These are phyloP conservation scores for Pycnomerus fuliginosus DNA, from an alignment of 2,888 invertebrate genomes.

Conservation along the genomic window DNA sequence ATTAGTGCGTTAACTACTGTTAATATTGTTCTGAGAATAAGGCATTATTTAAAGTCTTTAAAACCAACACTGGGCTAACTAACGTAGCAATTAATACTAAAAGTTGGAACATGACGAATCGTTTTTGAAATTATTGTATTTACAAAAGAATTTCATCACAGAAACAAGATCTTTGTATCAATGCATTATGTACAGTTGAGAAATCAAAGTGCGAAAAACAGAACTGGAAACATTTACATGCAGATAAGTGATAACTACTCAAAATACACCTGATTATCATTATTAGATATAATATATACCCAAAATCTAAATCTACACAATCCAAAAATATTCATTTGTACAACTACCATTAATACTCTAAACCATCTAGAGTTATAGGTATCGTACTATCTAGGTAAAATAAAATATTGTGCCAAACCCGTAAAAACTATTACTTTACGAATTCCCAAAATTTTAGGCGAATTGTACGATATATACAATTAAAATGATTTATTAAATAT, in stretches of 20 bases:
- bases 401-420: constrained; percentile 29
- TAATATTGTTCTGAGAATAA: constrained; percentile 43
- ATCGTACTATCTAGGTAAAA: constrained; percentile 34
- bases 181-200: background rate
- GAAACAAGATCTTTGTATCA: constrained; percentile 32
- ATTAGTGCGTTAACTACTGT: background rate
- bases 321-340: constrained; percentile 52
- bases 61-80: constrained; percentile 21
- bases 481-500: constrained; percentile 44
- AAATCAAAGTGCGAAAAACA: constrained; percentile 3
- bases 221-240: constrained; percentile 29
- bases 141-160: constrained; percentile 34
- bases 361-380: constrained; percentile 44
- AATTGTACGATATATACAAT: constrained; percentile 35
- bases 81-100: constrained; percentile 17
- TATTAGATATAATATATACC: constrained; percentile 39
- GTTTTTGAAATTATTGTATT: background rate
- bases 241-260: constrained; percentile 30
- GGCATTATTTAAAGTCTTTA: constrained; percentile 30
- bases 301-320: constrained; percentile 49
- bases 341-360: constrained; percentile 47
- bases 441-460: constrained; percentile 21
- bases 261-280: constrained; percentile 43
- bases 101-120: background rate
- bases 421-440: constrained; percentile 24